phyloP scores from a whole-genome alignment of 2,113 vertebrate species.

The Redunca redunca region DNA sequence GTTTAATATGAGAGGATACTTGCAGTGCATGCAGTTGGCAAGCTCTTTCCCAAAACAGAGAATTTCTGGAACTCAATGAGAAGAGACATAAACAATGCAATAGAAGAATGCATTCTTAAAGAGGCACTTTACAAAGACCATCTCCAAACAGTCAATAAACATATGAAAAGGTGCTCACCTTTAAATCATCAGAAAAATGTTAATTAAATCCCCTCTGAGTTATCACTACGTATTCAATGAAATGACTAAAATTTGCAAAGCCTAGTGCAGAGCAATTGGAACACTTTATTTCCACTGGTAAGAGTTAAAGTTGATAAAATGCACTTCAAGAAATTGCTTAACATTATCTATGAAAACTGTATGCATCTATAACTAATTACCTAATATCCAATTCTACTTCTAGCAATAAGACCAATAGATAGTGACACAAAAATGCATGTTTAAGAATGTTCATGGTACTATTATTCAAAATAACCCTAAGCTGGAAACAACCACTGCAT shows the following conservation, averaged over 20 bases:
- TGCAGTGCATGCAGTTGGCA: background rate
- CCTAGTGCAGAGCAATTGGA: background rate
- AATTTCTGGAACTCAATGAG: background rate
- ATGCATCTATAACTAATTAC: background rate
- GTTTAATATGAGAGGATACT: background rate
- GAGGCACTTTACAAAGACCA: background rate
- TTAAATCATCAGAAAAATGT: background rate
- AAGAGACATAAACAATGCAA: background rate
- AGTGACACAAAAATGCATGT: background rate
- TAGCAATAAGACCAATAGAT: background rate
- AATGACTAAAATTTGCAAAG: background rate
- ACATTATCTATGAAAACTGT: background rate
- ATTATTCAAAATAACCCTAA: background rate
- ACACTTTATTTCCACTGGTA: background rate
- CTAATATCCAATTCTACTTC: background rate
- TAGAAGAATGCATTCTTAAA: background rate
- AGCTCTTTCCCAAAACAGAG: background rate
- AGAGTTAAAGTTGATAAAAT: background rate
- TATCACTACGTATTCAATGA: background rate
- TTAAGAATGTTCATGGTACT: background rate
- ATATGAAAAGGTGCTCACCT: background rate
- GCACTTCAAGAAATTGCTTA: background rate
- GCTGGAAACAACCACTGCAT: background rate
- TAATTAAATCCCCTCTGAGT: background rate
- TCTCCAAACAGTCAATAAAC: background rate